A percentile compares a stretch with the other conserved stretches of the same genome.
Conservation (phyloP, 2,797 vertebrate genomes). For the Liasis olivaceus region DNA sequence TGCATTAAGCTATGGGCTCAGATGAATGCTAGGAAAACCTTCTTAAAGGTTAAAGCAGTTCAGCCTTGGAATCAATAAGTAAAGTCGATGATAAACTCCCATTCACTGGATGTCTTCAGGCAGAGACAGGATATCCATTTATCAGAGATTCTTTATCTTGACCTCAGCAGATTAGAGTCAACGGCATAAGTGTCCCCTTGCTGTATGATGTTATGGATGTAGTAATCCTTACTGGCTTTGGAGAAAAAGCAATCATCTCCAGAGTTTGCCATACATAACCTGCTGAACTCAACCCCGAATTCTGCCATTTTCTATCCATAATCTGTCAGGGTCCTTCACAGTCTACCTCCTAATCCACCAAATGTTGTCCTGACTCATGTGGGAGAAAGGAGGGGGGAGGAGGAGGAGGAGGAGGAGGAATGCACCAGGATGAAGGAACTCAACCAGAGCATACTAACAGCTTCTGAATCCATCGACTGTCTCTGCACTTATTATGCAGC, state of each 20-base stretch:
- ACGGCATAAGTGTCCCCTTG: background rate
- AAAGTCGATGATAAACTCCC: background rate
- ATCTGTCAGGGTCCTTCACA: background rate
- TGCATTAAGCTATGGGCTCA: background rate
- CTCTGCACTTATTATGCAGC: background rate
- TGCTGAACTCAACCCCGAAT: background rate
- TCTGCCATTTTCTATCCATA: background rate
- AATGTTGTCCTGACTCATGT: background rate
- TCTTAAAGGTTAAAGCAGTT: background rate
- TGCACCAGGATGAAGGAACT: background rate
- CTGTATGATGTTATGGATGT: background rate
- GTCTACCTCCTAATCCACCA: no score
- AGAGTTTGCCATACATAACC: background rate
- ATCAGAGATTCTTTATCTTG: background rate
- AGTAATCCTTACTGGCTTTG: background rate
- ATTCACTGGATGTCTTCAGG: background rate
- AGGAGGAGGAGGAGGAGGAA: background rate
- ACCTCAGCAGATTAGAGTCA: background rate
- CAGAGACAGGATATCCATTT: background rate
- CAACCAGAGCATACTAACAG: background rate
- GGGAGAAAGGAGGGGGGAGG: background rate
- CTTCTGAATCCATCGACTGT: background rate
- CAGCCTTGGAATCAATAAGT: background rate
- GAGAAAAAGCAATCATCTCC: background rate
- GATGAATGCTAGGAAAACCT: background rate